These are phyloP conservation scores for Stenotaenia linearis DNA, from an alignment of 2,888 invertebrate genomes.

Conservation along the genomic window DNA sequence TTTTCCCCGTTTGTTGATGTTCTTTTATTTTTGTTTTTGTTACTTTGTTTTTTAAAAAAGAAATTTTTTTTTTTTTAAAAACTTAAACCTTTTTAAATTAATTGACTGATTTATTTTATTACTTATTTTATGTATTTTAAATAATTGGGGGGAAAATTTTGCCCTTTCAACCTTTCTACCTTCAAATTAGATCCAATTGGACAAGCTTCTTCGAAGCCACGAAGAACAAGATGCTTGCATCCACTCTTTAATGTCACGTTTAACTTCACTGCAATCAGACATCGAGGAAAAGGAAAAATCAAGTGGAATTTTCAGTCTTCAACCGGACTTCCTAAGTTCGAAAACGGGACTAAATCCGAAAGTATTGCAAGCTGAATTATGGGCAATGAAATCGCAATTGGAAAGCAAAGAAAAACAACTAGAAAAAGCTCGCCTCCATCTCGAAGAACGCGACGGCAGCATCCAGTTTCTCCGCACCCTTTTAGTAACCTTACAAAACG, in stretches of 20 bases:
- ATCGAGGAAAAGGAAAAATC: conserved; percentile 29
- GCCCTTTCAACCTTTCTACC: too few species aligned
- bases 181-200: conserved; percentile 8
- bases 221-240: conserved; percentile 29
- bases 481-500: conserved; percentile 26
- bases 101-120: neutral
- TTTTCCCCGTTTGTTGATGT: too few species aligned
- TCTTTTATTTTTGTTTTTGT: too few species aligned
- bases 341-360: neutral
- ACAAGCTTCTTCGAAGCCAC: conserved; percentile 10
- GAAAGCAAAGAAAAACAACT: conserved; percentile 12
- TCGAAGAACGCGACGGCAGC: conserved; percentile 32
- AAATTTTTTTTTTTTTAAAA: too few species aligned
- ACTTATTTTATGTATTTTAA: neutral
- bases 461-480: conserved; percentile 31
- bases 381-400: conserved; percentile 21
- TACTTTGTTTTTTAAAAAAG: neutral
- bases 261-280: conserved; percentile 3
- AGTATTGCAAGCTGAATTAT: conserved; percentile 27
- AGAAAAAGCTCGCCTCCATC: conserved; percentile 7
- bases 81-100: too few species aligned
- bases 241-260: neutral
- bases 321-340: neutral
- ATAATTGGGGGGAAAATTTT: too few species aligned
- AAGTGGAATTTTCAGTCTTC: conserved; percentile 28